Evolutionary conservation across 2,797 vertebrate species (phyloP).

Genomic region (Gallirallus australis): DNA sequence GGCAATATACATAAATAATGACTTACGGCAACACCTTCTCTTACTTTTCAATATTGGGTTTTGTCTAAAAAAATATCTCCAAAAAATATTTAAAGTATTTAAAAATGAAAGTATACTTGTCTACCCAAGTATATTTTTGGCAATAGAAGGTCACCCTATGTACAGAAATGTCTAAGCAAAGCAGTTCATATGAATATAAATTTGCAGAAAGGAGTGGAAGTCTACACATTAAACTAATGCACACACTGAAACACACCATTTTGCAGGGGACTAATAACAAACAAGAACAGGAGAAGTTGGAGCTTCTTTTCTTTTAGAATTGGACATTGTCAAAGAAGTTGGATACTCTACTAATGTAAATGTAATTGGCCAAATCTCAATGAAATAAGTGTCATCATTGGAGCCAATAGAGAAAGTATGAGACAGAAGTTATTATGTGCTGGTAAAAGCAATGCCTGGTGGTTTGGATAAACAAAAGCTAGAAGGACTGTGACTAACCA

Average conservation of each 20-base stretch:
- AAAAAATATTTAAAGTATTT: not conserved
- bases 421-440: not conserved
- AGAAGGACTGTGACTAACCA: not conserved
- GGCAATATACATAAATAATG: not conserved
- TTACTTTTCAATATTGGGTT: not conserved
- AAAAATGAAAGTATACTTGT: not conserved
- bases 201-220: not conserved
- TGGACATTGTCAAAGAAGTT: not conserved
- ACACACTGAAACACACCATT: not conserved
- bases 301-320: not conserved
- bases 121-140: not conserved
- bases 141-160: not conserved
- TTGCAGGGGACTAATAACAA: not conserved
- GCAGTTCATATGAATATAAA: not conserved
- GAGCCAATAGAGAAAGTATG: not conserved
- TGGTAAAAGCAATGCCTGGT: constrained; percentile 42
- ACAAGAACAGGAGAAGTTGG: not conserved
- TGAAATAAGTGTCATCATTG: not conserved
- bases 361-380: not conserved
- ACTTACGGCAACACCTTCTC: not conserved
- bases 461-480: constrained; percentile 53
- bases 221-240: not conserved
- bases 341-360: not conserved
- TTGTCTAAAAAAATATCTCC: not conserved
- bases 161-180: not conserved